A percentile compares a stretch with the other conserved stretches of the same genome.
Evolutionary conservation across 2,888 invertebrate species (phyloP).

Genomic region (Ophion obscuratus): DNA sequence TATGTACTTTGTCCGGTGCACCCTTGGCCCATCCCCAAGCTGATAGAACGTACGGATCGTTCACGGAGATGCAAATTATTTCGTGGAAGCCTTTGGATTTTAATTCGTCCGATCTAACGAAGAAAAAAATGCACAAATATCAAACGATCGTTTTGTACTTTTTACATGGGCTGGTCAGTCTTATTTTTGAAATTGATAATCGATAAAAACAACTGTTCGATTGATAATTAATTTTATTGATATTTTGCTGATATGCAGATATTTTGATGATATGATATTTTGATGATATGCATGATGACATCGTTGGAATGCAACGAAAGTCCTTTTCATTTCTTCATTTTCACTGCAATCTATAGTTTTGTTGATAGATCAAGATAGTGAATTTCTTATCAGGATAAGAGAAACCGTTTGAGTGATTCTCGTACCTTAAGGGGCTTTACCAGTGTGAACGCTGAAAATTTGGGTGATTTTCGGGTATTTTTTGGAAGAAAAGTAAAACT

Average conservation of each 20-base stretch:
- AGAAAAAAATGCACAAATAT: background rate
- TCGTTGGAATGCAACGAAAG: background rate
- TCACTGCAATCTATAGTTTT: too few relatives aligned
- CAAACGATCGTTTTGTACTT: background rate
- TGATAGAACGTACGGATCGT: constrained; percentile 85
- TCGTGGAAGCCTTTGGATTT: constrained; percentile 83
- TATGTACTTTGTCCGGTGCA: constrained; percentile 82
- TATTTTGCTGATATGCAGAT: too few relatives aligned
- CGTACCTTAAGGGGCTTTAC: background rate
- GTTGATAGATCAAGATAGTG: too few relatives aligned
- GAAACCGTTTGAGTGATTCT: background rate
- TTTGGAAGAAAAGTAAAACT: too few relatives aligned
- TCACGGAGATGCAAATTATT: constrained; percentile 85
- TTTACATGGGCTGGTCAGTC: background rate
- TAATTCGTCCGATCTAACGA: constrained; percentile 77
- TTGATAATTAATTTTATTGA: too few relatives aligned
- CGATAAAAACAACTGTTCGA: too few relatives aligned
- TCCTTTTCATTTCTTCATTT: too few relatives aligned
- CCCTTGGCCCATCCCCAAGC: constrained; percentile 84
- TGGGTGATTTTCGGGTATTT: too few relatives aligned
- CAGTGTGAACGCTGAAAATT: too few relatives aligned
- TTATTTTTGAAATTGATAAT: too few relatives aligned
- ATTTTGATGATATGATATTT: too few relatives aligned
- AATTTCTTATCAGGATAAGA: background rate
- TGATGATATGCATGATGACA: background rate